Percentiles rank a stretch among this genome's conserved stretches.
phyloP scores from a whole-genome alignment of 2,113 vertebrate species.

The Morone saxatilis region DNA sequence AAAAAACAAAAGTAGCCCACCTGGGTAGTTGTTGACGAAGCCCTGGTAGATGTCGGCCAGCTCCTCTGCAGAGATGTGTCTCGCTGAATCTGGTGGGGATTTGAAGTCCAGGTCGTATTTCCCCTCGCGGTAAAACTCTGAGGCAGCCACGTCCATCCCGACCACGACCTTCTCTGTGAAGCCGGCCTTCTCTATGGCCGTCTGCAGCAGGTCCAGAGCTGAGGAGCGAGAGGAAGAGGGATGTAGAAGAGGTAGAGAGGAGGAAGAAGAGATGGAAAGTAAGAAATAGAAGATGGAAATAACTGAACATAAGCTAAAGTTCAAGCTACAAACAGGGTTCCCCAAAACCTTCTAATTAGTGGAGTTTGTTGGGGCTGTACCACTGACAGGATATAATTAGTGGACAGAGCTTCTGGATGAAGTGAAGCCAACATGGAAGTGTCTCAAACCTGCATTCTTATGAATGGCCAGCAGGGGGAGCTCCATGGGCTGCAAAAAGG shows the following conservation, averaged over 20 bases:
- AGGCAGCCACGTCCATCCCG: slow-evolving; percentile 96
- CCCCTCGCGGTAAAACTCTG: slow-evolving; percentile 93
- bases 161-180: slow-evolving; percentile 97
- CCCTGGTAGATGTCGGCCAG: slow-evolving; percentile 94
- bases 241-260: neutral
- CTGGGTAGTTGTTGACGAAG: slow-evolving; percentile 96
- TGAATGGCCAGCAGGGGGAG: too few species aligned
- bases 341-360: too few species aligned
- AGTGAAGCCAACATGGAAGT: too few species aligned
- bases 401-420: too few species aligned
- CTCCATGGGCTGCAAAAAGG: too few species aligned
- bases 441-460: too few species aligned
- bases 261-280: neutral
- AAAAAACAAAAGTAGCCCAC: slow-evolving; percentile 63
- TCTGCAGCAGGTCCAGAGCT: slow-evolving; percentile 96
- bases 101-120: slow-evolving; percentile 98
- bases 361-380: too few species aligned
- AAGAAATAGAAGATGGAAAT: neutral
- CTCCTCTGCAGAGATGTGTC: slow-evolving; percentile 91
- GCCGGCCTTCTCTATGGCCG: slow-evolving; percentile 94
- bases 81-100: slow-evolving; percentile 89
- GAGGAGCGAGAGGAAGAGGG: neutral
- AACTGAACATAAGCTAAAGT: too few species aligned
- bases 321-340: neutral
- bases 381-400: too few species aligned